A percentile compares a stretch with the other conserved stretches of the same genome.
Evolutionary conservation across 2,797 vertebrate genomes (phyloP).

Genomic region (Melanotaenia maccullochi): DNA sequence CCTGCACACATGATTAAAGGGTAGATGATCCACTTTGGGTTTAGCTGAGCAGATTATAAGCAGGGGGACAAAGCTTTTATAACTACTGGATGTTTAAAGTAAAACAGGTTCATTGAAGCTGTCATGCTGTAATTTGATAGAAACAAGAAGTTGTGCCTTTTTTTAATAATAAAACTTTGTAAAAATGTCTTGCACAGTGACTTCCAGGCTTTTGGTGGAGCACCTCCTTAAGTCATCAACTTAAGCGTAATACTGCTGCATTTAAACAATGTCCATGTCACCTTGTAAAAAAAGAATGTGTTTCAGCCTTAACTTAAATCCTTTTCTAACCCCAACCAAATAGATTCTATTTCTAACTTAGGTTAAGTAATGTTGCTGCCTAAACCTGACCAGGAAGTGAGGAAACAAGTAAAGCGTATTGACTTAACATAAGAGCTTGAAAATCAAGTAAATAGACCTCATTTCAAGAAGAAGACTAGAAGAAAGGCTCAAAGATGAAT

Average conservation of each 20-base stretch:
- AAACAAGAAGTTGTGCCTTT: neutral
- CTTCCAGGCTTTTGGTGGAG: neutral
- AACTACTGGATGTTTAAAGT: neutral
- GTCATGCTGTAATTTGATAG: neutral
- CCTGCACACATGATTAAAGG: neutral
- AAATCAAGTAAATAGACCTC: neutral
- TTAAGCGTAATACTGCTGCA: neutral
- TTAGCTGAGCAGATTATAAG: neutral
- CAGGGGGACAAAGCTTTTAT: neutral
- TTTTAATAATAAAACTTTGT: neutral
- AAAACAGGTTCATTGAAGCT: neutral
- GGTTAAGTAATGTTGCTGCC: no score
- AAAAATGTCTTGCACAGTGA: neutral
- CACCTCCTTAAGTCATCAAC: neutral
- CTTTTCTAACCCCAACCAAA: no score
- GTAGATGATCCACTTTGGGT: constrained; percentile 11
- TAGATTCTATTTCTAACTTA: no score
- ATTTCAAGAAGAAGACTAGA: neutral
- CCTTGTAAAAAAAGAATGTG: no score
- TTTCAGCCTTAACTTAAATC: no score
- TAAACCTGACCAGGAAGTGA: no score
- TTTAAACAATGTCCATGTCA: neutral
- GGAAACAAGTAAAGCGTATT: no score
- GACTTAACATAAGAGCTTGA: no score
- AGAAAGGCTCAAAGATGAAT: constrained; percentile 9